Conservation (phyloP, 2,797 vertebrate species). For the Pseudochaenichthys georgianus region DNA sequence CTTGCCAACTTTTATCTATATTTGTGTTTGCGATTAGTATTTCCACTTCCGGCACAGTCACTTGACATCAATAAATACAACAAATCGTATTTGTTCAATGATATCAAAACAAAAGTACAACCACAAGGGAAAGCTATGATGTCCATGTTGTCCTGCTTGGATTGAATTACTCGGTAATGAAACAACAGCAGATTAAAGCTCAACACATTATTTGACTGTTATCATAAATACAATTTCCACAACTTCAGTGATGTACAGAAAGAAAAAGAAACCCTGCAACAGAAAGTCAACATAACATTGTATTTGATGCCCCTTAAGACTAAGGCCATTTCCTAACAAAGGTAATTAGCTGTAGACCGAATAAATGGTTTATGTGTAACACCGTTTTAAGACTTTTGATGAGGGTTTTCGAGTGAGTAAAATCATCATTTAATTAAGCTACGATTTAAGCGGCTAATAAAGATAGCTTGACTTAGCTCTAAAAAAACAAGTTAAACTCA, state of each 20-base stretch:
- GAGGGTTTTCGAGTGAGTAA: neutral
- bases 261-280: neutral
- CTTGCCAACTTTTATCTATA: neutral
- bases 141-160: neutral
- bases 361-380: fast-evolving
- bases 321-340: neutral
- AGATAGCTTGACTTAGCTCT: slow-evolving; percentile 5
- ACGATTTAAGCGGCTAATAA: neutral
- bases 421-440: neutral
- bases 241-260: neutral
- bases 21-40: neutral
- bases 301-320: neutral
- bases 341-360: neutral
- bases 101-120: neutral
- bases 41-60: neutral
- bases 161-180: neutral
- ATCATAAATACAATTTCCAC: neutral
- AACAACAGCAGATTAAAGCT: neutral
- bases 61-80: neutral
- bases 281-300: neutral
- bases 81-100: neutral
- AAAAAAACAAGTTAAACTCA: neutral
- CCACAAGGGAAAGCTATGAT: neutral
- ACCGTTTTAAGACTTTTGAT: neutral
- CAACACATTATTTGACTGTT: neutral